Evolutionary conservation across 2,113 vertebrate genomes (phyloP), one percentile per base, ranked within the genome.

Genomic region (Ceratotherium simum): DNA sequence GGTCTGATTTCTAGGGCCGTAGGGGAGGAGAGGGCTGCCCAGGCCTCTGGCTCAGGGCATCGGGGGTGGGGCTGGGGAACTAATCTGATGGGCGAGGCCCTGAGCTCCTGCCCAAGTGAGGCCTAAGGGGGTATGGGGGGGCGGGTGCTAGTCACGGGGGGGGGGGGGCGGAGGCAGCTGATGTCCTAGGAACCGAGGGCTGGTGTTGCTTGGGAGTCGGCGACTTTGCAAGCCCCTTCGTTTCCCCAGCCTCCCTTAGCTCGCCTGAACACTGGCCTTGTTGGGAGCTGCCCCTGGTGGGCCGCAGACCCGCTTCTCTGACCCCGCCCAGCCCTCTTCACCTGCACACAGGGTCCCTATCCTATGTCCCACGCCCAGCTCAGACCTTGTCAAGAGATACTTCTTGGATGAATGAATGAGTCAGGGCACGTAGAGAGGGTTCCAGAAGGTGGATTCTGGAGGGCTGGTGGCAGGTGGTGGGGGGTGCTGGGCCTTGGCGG

Each of bases 171-270:
- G 42, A 9, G 21, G 27, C 6, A 5, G 13, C 62, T 25, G 5
- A n/a, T 0, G 3, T 70, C 39, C 33, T 67, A 27, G 39, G 31
- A 58, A 42, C 67, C 9, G 6, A n/a, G 33, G 33, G 39, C 23
- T 20, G 0, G 17, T 8, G 0, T 8, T 16, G 56, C 16, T 65
- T 10, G 1, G 29, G n/a, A 90, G n/a, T n/a, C 67, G 73, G n/a
- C 31, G 20, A 13, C 73, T 78, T 16, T 72, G 56, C 42, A 33
- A 20, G 51, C 6, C n/a, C 60, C 51, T 60, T 33, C 5, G 7
- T 86, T 27, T 94, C 86, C 79, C 84, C 3, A 23, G 91, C 21
- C 70, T 76, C 12, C 6, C 3, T 54, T n/a, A 90, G 73, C 80
- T 88, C 54, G 46, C 29, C 58, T 72, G 46, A 70, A 72, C 78